Percentiles rank a stretch among this genome's conserved stretches.
These are phyloP conservation scores for Lasiurus cinereus DNA, from an alignment of 2,113 vertebrate species.

Conservation along the genomic window DNA sequence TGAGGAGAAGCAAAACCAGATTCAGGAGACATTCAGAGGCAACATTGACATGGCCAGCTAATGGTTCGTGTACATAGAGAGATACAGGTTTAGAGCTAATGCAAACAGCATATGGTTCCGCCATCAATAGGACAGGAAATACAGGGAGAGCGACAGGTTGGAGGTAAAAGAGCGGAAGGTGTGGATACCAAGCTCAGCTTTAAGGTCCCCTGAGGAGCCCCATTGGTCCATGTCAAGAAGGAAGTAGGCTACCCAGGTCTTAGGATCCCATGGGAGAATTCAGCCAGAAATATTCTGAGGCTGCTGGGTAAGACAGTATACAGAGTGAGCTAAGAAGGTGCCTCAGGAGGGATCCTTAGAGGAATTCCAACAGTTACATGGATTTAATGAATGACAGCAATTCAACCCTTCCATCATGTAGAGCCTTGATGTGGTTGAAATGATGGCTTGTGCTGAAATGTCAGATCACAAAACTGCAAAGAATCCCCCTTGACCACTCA, in stretches of 20 bases:
- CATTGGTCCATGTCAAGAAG: background rate
- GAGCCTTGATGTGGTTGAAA: constrained; percentile 41
- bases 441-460: background rate
- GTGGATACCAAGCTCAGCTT: background rate
- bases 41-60: background rate
- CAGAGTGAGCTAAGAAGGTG: background rate
- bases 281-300: background rate
- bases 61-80: rapidly evolving
- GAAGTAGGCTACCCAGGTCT: background rate
- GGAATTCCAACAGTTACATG: background rate
- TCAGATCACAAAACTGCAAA: background rate
- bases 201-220: background rate
- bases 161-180: too few relatives aligned
- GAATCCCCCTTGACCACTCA: background rate
- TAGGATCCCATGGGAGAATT: background rate
- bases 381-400: constrained; percentile 27
- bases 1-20: background rate
- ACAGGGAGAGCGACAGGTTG: too few relatives aligned
- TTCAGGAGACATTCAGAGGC: too few relatives aligned
- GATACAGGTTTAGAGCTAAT: background rate
- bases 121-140: background rate
- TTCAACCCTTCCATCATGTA: background rate
- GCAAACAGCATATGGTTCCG: background rate
- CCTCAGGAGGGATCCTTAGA: background rate
- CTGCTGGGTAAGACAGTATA: background rate